Evolutionary conservation across 2,888 invertebrate genomes (phyloP).

Genomic region (Drosophila bunnanda): DNA sequence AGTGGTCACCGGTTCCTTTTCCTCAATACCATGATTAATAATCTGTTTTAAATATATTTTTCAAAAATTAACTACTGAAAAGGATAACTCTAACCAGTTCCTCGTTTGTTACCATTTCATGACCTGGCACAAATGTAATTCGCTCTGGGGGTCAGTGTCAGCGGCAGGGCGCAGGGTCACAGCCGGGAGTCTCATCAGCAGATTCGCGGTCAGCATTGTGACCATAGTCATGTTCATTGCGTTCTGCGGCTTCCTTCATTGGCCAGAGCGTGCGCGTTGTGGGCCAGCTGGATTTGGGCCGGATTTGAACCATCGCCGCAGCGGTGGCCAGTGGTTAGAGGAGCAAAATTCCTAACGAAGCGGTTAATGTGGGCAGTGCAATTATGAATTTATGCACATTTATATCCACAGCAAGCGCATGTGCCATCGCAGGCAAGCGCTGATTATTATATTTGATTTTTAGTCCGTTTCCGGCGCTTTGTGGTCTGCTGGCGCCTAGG

Average conservation of each 20-base stretch:
- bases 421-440: not conserved
- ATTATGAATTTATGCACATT: conserved; percentile 74
- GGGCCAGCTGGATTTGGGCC: conserved; percentile 7
- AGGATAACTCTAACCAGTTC: not conserved
- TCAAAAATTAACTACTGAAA: not conserved
- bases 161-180: conserved; percentile 7
- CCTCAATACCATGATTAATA: not conserved
- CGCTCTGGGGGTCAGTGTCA: not conserved
- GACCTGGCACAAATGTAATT: not conserved
- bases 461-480: conserved; percentile 43
- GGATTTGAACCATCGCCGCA: not conserved
- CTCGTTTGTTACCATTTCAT: not conserved
- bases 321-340: conserved; percentile 32
- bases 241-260: conserved; percentile 71
- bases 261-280: conserved; percentile 7
- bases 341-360: conserved; percentile 76
- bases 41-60: not conserved
- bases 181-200: conserved; percentile 61
- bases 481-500: conserved; percentile 37
- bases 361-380: conserved; percentile 73
- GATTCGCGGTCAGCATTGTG: conserved; percentile 56
- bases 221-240: conserved; percentile 72
- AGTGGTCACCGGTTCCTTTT: no score
- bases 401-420: conserved; percentile 10
- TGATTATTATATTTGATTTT: conserved; percentile 63